These are phyloP conservation scores for Coilia nasus DNA, from an alignment of 2,797 vertebrate species.

Conservation along the genomic window DNA sequence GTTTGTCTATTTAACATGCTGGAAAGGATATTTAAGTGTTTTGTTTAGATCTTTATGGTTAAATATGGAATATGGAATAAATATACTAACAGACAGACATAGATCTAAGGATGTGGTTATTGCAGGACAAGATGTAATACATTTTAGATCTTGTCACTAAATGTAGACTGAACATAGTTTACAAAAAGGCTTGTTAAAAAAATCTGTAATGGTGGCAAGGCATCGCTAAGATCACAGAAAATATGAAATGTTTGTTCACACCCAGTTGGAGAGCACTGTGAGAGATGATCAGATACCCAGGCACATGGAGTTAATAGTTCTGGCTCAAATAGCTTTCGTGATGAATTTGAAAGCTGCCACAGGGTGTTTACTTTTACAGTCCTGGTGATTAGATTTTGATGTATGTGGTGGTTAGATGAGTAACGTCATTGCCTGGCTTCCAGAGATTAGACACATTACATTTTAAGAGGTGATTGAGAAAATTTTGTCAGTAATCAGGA, in stretches of 20 bases:
- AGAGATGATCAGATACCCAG: background rate
- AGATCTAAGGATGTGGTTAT: background rate
- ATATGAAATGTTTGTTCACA: background rate
- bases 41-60: background rate
- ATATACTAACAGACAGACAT: background rate
- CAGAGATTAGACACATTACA: background rate
- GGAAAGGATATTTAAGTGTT: background rate
- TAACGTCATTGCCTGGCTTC: background rate
- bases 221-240: background rate
- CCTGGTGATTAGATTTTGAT: background rate
- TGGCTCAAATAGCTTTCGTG: background rate
- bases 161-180: background rate
- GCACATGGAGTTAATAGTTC: background rate
- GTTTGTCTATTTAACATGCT: background rate
- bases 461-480: background rate
- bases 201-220: background rate
- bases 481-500: background rate
- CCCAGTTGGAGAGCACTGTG: background rate
- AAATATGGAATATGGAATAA: background rate
- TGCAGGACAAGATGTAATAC: background rate
- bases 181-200: background rate
- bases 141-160: background rate
- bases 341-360: slow-evolving; percentile 1
- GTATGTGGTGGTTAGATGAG: background rate
- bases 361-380: background rate